These are phyloP conservation scores for Cossypha dichroa DNA, from an alignment of 2,797 vertebrate species.

Conservation along the genomic window DNA sequence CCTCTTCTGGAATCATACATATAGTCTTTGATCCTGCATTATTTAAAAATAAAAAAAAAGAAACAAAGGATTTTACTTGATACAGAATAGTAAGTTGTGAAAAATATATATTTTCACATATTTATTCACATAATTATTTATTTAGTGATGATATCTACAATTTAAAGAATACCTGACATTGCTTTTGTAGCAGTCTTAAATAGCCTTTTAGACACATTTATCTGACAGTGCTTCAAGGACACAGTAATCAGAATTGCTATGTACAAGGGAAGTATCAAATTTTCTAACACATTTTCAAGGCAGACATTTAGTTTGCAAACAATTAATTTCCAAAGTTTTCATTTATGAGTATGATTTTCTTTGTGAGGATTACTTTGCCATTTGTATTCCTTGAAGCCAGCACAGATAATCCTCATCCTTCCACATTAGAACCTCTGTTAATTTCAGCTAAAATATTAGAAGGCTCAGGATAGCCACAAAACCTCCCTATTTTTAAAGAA, in stretches of 20 bases:
- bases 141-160: neutral
- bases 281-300: neutral
- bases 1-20: neutral
- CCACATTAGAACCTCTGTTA: neutral
- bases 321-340: constrained; percentile 29
- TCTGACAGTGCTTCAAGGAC: neutral
- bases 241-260: neutral
- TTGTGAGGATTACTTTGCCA: neutral
- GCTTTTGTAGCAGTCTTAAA: neutral
- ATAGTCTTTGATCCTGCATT: neutral
- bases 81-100: neutral
- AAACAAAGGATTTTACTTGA: neutral
- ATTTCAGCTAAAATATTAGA: constrained; percentile 9
- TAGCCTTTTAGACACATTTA: neutral
- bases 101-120: too few species aligned
- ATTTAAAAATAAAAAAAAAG: neutral
- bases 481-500: neutral
- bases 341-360: neutral
- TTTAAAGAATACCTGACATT: neutral
- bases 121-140: too few species aligned
- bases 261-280: neutral
- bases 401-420: neutral
- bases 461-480: neutral
- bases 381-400: neutral
- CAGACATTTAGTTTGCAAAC: neutral